Base-by-base conservation (phyloP, 1,140 invertebrate genomes). In the Lordiphosa stackelbergi region DNA sequence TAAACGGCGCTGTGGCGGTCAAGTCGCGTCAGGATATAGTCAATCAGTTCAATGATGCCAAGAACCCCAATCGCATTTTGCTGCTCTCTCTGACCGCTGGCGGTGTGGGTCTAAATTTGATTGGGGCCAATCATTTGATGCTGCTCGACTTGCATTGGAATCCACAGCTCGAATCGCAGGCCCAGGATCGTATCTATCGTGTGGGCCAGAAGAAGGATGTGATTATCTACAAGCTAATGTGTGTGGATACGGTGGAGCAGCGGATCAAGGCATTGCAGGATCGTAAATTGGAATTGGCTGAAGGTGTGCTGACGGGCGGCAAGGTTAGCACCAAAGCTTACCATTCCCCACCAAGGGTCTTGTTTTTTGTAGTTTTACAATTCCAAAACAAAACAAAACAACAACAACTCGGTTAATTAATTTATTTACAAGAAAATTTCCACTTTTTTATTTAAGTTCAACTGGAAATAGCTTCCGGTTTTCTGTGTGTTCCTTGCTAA, bases 111-210 rank as follows among this genome's bases (percentile, higher is more conserved):
- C 89, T 98, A 4, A 98, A 98, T 89, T 88, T 98, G 19, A 91
- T 95, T 57, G 96, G 96, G 12, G 97, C 92, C 0, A 98, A 96
- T 90, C 95, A 98, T 88, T 89, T 99, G 7, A 92, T 98, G 40
- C 81, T 99, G 3, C 75, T 97, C 2, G 97, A 98, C 88, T 90
- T 96, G 46, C 96, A 98, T 88, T 98, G 97, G 96, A 98, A 98
- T 90, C 97, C 96, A 0, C 96, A 97, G 71, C 88, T 98, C 16
- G 96, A 98, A 88, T 89, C 92, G 4, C 96, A 98, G 87, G 96
- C 96, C 0, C 95, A 95, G 89, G 96, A 98, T 89, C 89, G 96
- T 41, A 93, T 98, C 42, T 96, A 97, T 88, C 90, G 97, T 53
- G 92, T 97, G 42, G 97, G 97, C 0, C 97, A 98, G 85, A 92